Evolutionary conservation across 2,888 invertebrate genomes (phyloP), one percentile per base, ranked within the genome.

Genomic region (Chalcosyrphus nemorum): DNA sequence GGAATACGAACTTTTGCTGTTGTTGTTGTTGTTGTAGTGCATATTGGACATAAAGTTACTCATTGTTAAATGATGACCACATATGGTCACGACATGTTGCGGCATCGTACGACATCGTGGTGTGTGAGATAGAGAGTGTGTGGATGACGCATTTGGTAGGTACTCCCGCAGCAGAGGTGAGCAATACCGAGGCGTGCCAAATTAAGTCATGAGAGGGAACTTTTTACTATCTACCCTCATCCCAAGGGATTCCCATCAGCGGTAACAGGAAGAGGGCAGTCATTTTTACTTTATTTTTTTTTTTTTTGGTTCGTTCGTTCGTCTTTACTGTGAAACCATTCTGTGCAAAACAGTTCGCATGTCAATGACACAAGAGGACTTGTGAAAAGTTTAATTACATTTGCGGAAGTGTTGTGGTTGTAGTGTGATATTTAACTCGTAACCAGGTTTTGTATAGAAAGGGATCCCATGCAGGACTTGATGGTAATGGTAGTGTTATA

Each of bases 341-440:
- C 56, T 47, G 71, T 35, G 32, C 27, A 43, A 59, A 72, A 61
- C 63, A 72, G 72, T 68, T 82, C 77, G 82, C 82, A 82, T 82
- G 82, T 82, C 77, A 78, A 82, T 82, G 82, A 82, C 82, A 82
- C 82, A 82, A 78, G 77, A 77, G 82, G 78, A 82, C 66, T 82
- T 82, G 77, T 72, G 77, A 82, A 82, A 82, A 82, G 66, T 82
- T 82, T 82, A 82, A 82, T 82, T 82, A 82, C 82, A 82, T 82
- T 82, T 82, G 68, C 77, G 82, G 77, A 82, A 82, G 78, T 82
- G 77, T 78, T 74, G 77, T 56, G 77, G 72, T 63, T 50, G 71
- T 68, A 78, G 82, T 82, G 77, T 82, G 82, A 82, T 77, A 77
- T 82, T 77, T 77, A 77, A 72, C 72, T 72, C 66, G 77, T 65